Percentiles rank a stretch among this genome's conserved stretches.
Evolutionary conservation across 2,113 vertebrate species (phyloP).

Genomic region (Genyomyrus donnyi): DNA sequence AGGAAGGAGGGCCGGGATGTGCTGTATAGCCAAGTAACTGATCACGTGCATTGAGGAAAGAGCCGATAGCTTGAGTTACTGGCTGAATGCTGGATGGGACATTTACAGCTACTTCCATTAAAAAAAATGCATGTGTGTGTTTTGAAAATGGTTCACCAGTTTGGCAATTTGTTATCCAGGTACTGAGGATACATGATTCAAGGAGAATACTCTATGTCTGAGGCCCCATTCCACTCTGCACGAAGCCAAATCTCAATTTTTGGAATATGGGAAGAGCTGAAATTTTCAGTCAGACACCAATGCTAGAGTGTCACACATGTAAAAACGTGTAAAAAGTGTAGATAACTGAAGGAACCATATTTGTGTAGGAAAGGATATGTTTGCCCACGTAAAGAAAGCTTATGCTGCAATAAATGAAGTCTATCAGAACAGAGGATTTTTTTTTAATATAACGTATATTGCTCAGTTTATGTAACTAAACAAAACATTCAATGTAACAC

Average conservation of each 20-base stretch:
- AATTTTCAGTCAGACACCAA: neutral
- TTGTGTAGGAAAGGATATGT: neutral
- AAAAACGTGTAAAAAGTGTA: neutral
- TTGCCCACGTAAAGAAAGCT: neutral
- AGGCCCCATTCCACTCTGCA: neutral
- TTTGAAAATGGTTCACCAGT: neutral
- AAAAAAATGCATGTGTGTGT: neutral
- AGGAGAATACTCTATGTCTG: neutral
- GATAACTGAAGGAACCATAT: neutral
- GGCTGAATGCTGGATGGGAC: too few relatives aligned
- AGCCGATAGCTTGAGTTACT: neutral
- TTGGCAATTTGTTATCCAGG: neutral
- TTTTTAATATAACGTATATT: conserved; percentile 6
- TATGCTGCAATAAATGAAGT: neutral
- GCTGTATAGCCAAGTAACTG: neutral
- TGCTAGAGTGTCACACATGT: neutral
- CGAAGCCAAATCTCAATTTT: neutral
- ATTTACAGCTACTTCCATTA: neutral
- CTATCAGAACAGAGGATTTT: neutral
- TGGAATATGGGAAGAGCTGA: neutral
- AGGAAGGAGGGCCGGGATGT: neutral
- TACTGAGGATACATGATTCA: neutral
- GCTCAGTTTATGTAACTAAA: neutral
- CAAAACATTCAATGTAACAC: neutral
- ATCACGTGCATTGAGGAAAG: neutral